Evolutionary conservation across 30 jellyfish, hydroid and myxozoan genomes (phyloP).

Genomic region (Aurelia aurita): DNA sequence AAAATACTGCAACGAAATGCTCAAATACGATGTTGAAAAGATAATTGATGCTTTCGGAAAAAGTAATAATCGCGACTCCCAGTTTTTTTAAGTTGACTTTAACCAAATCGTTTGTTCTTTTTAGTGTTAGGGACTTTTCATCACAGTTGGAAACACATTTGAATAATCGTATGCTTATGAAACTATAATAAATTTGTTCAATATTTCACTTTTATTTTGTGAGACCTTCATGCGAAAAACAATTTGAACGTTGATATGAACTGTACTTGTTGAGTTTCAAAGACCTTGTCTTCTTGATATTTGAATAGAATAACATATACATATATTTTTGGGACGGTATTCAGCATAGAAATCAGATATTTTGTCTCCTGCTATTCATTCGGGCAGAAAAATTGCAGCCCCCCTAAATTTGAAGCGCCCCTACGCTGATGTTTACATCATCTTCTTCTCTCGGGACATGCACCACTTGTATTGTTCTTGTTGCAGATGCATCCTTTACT

Average conservation of each 20-base stretch:
- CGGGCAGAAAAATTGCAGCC: conserved; percentile 53
- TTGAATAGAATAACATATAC: neutral
- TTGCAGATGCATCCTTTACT: no score
- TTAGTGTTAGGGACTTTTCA: conserved; percentile 7
- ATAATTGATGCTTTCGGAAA: no score
- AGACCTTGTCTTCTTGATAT: conserved; percentile 8
- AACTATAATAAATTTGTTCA: neutral
- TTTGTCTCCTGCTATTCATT: conserved; percentile 27
- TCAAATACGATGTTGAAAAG: no score
- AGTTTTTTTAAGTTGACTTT: no score
- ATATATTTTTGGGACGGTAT: neutral
- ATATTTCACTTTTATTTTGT: neutral
- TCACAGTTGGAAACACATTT: conserved; percentile 25
- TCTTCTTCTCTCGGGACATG: no score
- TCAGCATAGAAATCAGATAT: neutral
- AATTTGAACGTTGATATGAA: no score
- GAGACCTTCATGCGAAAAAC: no score
- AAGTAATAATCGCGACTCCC: no score
- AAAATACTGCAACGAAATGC: no score
- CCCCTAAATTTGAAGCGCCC: conserved; percentile 42
- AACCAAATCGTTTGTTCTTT: no score
- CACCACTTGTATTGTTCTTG: no score
- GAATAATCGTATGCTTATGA: conserved; percentile 15
- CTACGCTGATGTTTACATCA: conserved; percentile 41
- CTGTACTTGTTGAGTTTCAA: no score